Base-by-base conservation (phyloP, 37 sponge, comb jelly and placozoan species). In the Eunapius fragilis region DNA sequence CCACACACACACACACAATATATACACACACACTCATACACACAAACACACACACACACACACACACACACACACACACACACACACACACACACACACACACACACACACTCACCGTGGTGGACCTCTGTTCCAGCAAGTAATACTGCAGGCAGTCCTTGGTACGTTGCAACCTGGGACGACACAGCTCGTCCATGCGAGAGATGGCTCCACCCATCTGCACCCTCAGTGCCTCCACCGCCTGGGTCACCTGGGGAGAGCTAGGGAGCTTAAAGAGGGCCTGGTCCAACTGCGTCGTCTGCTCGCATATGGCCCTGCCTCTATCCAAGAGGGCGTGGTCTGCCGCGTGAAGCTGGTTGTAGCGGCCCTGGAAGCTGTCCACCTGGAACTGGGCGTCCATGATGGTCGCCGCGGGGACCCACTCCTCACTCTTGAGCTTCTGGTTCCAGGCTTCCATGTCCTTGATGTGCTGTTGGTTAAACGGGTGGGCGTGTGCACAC, bases 301-400 rank as follows among this genome's bases (percentile, higher is more conserved):
- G 70, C 25, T 34, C 24, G 35, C 74, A 68, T 12, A 80, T 36
- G 47, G 31, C 76, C 69, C 32, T 45, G 28, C 90, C 90, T 26
- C 71, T 68, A 35, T 31, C 71, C 7, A 80, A 30, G 22, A 85
- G 79, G 4, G 69, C 70, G 23, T 72, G 47, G 47, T 75, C 50
- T 12, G 79, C 74, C n/a, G 41, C 33, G 27, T 48, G 7, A 7
- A 79, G 17, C 34, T 67, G 81, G 14, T 76, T 36, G 76, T 85
- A 85, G 76, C 84, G 85, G 10, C 78, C 34, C 71, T 90, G 84
- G 75, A 90, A 90, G 36, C 45, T 30, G 14, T 85, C 80, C 50
- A 87, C 72, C 49, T 85, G 76, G 9, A 85, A 58, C 68, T 88
- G 85, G 2, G 81, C 80, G 23, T 79, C 81, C 24, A 68, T 67